Conservation (phyloP, 2,113 vertebrate genomes). For the Malaclemys terrapin region DNA sequence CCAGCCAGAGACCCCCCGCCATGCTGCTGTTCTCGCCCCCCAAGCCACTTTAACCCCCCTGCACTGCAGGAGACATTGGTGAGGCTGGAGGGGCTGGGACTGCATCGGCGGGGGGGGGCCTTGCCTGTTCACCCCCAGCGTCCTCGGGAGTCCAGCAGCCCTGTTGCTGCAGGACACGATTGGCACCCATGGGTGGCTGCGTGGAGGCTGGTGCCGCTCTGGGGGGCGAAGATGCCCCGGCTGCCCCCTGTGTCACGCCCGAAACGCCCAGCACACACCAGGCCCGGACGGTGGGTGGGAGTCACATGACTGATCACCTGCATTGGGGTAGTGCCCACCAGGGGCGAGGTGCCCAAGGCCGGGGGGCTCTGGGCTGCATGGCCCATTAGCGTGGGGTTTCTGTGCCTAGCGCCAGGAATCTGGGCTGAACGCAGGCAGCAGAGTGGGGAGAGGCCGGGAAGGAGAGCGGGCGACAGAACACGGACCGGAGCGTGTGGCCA, state of each 20-base stretch:
- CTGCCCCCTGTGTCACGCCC: too few relatives aligned
- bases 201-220: background rate
- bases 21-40: too few relatives aligned
- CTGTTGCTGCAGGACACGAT: too few relatives aligned
- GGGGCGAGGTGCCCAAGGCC: too few relatives aligned
- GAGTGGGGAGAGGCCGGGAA: background rate
- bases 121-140: too few relatives aligned
- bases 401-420: background rate
- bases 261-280: background rate
- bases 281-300: background rate
- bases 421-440: background rate
- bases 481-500: too few relatives aligned
- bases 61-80: background rate
- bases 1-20: background rate
- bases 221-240: background rate
- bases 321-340: background rate
- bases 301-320: background rate
- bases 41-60: too few relatives aligned
- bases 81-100: background rate
- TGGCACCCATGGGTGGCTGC: background rate
- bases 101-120: too few relatives aligned
- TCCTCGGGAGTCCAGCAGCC: background rate
- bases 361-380: too few relatives aligned
- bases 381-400: too few relatives aligned
- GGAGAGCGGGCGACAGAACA: background rate